Percentiles rank a stretch among this genome's conserved stretches.
Conservation (phyloP, 2,888 invertebrate genomes). For the Spodoptera exigua region DNA sequence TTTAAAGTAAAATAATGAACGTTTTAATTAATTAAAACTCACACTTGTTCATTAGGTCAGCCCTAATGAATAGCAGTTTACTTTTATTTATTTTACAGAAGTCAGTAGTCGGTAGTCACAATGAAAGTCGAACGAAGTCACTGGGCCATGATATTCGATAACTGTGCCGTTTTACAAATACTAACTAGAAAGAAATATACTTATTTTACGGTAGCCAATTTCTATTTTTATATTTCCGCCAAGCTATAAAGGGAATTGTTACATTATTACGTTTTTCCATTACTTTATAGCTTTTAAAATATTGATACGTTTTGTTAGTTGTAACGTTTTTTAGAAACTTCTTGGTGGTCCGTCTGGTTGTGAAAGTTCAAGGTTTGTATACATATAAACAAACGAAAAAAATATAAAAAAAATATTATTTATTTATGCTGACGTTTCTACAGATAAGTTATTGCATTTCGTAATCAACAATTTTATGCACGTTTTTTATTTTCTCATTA, state of each 20-base stretch:
- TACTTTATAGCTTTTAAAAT: no score
- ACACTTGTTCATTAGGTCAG: slow-evolving; percentile 48
- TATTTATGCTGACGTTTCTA: no score
- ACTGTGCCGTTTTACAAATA: slow-evolving; percentile 51
- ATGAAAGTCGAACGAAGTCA: slow-evolving; percentile 57
- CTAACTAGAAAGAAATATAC: slow-evolving; percentile 21
- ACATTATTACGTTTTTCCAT: slow-evolving; percentile 10
- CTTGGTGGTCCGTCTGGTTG: no score
- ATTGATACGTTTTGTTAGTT: no score
- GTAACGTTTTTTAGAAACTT: no score
- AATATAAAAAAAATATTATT: no score
- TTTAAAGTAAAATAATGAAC: slow-evolving; percentile 35
- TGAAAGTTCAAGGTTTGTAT: no score
- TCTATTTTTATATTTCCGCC: slow-evolving; percentile 17
- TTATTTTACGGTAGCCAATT: slow-evolving; percentile 45
- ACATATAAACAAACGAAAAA: no score
- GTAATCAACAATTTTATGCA: no score
- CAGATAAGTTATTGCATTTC: no score
- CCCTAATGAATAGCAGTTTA: slow-evolving; percentile 59
- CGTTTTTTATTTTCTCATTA: no score
- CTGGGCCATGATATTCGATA: slow-evolving; percentile 67
- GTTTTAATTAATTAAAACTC: slow-evolving; percentile 48
- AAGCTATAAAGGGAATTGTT: slow-evolving; percentile 5
- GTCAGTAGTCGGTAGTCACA: slow-evolving; percentile 56
- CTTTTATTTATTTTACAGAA: slow-evolving; percentile 63